Conservation (phyloP, 2,888 invertebrate species). For the Diarsia dahlii region DNA sequence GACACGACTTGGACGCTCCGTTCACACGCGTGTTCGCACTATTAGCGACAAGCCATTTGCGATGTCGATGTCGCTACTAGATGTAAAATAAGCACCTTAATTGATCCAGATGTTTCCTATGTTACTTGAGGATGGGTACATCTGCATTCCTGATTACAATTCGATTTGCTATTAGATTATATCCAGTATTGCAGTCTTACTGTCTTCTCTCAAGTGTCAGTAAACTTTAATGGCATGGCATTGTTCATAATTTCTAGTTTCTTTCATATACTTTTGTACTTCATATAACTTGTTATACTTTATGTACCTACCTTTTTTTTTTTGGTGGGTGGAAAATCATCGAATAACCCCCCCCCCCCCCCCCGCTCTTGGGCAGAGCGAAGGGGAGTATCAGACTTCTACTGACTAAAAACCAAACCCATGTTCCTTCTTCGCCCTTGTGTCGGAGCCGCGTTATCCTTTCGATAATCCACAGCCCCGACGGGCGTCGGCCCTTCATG, state of each 20-base stretch:
- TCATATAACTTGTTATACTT: not conserved
- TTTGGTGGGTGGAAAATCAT: no score
- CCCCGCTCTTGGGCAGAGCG: no score
- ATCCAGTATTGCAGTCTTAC: not conserved
- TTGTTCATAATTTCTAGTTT: no score
- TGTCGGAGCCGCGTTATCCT: no score
- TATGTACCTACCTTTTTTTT: no score
- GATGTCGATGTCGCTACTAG: constrained; percentile 45
- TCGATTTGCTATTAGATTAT: constrained; percentile 7
- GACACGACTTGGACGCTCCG: constrained; percentile 71
- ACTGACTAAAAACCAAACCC: no score
- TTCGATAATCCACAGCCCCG: no score
- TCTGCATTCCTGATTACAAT: constrained; percentile 52
- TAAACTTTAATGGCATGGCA: not conserved
- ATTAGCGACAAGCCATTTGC: constrained; percentile 78
- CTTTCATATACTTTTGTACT: not conserved
- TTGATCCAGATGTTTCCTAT: constrained; percentile 56
- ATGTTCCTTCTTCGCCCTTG: no score
- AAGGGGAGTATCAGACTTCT: no score
- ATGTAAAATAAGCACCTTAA: constrained; percentile 65
- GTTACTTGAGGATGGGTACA: constrained; percentile 31
- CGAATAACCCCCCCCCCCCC: no score
- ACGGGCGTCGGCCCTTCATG: no score
- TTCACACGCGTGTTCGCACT: constrained; percentile 78
- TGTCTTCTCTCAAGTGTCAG: not conserved